Evolutionary conservation across 2,113 vertebrate species (phyloP), one percentile per base, ranked within the genome.

Genomic region (Jaculus jaculus): DNA sequence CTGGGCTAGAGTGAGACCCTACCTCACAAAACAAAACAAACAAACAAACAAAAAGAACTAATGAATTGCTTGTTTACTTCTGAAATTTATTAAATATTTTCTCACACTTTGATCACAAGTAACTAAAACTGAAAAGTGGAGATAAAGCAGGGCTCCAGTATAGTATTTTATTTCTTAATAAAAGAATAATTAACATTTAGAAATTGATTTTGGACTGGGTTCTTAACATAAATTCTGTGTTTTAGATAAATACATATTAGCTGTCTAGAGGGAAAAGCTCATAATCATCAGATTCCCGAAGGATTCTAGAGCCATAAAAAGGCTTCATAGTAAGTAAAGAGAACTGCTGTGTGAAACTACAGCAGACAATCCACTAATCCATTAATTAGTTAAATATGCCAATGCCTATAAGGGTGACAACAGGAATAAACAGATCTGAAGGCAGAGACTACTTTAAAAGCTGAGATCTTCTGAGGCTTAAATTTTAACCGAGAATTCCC

Each of bases 261-360:
- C 60, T 86, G 9, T 60, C 34, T 34, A 3, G n/a, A 20, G 15
- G 5, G 16, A 87, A 88, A 78, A 65, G 26, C 20, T 32, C 20
- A 0, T n/a, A 93, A 82, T 21, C 85, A 89, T 71, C 66, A 94
- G 66, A 80, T 72, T 95, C 79, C 89, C 75, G 89, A 89, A 91
- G 28, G 60, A 85, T 68, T 74, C 23, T 63, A 2, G 18, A 87
- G 88, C 65, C 34, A 42, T 80, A 92, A 92, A 88, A 75, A 87
- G 18, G 71, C 68, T 95, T 84, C 77, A 83, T 18, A 73, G 86
- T 89, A 94, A 90, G 30, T n/a, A 68, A 7, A 7, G 37, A 30
- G 42, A 66, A 60, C 24, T 86, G n/a, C 54, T 87, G n/a, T 34
- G 61, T 85, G 88, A 94, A 89, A 37, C 42, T 88, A 16, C 58